A percentile compares a stretch with the other conserved stretches of the same genome.
phyloP scores from a whole-genome alignment of 2,888 invertebrate genomes.

The Clostera curtula region DNA sequence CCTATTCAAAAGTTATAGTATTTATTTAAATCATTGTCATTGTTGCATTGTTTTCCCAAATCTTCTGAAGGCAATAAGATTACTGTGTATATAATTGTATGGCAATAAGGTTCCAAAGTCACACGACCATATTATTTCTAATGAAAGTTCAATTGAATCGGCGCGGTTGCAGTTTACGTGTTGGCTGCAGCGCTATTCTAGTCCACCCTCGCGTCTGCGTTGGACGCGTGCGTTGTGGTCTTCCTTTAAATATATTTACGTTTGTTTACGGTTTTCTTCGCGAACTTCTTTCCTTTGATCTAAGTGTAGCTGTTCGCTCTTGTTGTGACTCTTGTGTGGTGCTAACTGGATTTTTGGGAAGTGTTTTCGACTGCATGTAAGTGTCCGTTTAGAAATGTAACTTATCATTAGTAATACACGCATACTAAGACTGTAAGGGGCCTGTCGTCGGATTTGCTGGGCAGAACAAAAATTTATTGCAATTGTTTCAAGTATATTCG shows the following conservation, averaged over 20 bases:
- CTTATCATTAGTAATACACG: slow-evolving; percentile 2
- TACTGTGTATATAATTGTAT: too few relatives aligned
- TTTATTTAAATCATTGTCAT: too few relatives aligned
- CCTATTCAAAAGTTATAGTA: too few relatives aligned
- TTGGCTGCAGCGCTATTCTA: slow-evolving; percentile 26
- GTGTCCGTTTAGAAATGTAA: slow-evolving; percentile 13
- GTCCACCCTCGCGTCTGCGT: slow-evolving; percentile 36
- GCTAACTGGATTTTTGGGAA: slow-evolving; percentile 25
- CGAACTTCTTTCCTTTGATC: slow-evolving; percentile 21
- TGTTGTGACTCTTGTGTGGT: slow-evolving; percentile 29
- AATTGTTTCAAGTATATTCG: too few relatives aligned
- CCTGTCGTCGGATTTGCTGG: too few relatives aligned
- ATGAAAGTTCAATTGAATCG: slow-evolving; percentile 9
- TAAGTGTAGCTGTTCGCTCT: slow-evolving; percentile 18
- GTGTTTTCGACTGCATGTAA: slow-evolving; percentile 22
- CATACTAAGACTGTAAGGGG: too few relatives aligned
- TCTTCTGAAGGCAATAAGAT: too few relatives aligned
- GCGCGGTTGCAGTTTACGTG: slow-evolving; percentile 27
- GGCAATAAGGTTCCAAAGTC: too few relatives aligned
- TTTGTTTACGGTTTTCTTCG: slow-evolving; percentile 22
- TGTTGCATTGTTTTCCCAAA: too few relatives aligned
- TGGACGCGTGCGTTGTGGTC: slow-evolving; percentile 44
- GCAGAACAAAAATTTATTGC: too few relatives aligned
- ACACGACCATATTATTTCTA: too few relatives aligned
- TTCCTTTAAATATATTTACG: slow-evolving; percentile 17